Conservation (phyloP, 2,888 invertebrate genomes). For the Brachyopa scutellaris region DNA sequence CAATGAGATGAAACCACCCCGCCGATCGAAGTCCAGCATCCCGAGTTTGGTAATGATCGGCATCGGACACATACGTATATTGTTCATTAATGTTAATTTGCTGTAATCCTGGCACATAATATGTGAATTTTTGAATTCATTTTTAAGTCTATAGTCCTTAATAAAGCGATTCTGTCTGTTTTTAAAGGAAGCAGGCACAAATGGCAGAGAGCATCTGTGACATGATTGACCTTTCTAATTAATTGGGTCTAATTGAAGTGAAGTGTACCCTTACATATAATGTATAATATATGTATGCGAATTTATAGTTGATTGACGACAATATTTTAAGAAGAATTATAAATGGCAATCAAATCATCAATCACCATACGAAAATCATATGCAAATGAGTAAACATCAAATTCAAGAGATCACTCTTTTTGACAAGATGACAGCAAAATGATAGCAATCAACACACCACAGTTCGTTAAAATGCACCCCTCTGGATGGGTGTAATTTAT, state of each 20-base stretch:
- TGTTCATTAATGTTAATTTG: constrained; percentile 54
- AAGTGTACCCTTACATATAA: not conserved
- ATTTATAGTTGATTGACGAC: not conserved
- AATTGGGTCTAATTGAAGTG: not conserved
- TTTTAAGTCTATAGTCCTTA: not conserved
- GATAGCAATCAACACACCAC: constrained; percentile 25
- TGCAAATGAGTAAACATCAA: not conserved
- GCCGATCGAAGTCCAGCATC: constrained; percentile 20
- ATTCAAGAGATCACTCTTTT: not conserved
- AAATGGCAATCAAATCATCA: constrained; percentile 5
- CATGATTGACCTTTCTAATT: constrained; percentile 22
- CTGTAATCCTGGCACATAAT: constrained; percentile 51
- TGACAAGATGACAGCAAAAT: constrained; percentile 42
- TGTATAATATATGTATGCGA: too few species aligned
- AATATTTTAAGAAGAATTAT: not conserved
- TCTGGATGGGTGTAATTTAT: constrained; percentile 41
- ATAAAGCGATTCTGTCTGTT: constrained; percentile 2
- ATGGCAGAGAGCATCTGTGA: constrained; percentile 7
- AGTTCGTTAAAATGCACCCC: constrained; percentile 1
- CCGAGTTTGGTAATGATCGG: constrained; percentile 9
- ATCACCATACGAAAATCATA: constrained; percentile 13
- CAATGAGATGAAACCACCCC: constrained; percentile 36
- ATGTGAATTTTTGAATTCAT: constrained; percentile 19
- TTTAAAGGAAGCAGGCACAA: not conserved
- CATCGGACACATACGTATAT: not conserved